Percentiles rank a stretch among this genome's conserved stretches.
Evolutionary conservation across 2,113 vertebrate species (phyloP).

Genomic region (Ranitomeya variabilis): DNA sequence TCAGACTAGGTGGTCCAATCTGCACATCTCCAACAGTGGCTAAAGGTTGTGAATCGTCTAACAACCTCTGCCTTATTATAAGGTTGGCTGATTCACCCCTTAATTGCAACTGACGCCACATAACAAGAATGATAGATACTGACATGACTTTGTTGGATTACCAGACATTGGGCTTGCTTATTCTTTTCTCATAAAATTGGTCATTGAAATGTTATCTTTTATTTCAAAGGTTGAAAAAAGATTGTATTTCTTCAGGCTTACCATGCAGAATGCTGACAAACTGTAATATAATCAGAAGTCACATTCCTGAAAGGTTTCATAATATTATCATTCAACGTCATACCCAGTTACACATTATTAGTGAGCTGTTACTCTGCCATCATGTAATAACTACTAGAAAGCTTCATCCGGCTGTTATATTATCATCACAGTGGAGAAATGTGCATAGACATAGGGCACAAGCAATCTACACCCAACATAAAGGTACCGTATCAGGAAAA

Average conservation of each 20-base stretch:
- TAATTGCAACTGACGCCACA: neutral
- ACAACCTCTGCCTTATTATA: neutral
- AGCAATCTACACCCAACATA: neutral
- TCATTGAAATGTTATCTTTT: neutral
- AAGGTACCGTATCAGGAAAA: neutral
- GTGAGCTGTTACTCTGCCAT: neutral
- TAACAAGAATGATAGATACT: neutral
- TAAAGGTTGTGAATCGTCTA: neutral
- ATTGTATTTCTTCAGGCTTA: neutral
- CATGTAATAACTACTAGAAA: neutral
- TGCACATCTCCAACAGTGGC: neutral
- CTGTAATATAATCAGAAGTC: neutral
- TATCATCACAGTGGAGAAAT: neutral
- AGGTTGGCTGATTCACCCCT: neutral
- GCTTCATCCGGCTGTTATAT: neutral
- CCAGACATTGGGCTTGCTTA: neutral
- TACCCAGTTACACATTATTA: neutral
- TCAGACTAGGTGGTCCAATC: neutral
- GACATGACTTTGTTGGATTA: neutral
- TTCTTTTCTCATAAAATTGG: neutral
- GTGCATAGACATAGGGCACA: neutral
- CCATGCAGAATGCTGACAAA: neutral
- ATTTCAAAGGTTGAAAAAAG: neutral
- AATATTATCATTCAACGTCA: neutral
- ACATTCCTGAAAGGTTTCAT: neutral